These are phyloP conservation scores for Todiramphus saurophagus DNA, from an alignment of 2,113 vertebrate species.

Conservation along the genomic window DNA sequence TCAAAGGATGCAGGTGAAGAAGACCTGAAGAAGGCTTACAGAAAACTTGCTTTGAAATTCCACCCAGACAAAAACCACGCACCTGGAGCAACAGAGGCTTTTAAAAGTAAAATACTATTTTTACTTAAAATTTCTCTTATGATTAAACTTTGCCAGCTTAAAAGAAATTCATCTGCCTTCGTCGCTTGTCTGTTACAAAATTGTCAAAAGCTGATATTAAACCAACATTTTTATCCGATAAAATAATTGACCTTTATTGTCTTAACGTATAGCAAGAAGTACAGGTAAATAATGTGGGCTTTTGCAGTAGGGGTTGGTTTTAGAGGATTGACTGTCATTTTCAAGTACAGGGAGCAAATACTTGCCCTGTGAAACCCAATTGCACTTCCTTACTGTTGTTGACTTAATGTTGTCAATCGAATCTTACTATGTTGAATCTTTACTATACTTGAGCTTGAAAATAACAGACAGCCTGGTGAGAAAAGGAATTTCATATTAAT, in stretches of 20 bases:
- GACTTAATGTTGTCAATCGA: not conserved
- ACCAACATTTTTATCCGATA: not conserved
- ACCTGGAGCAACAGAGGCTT: slow-evolving; percentile 96
- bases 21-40: slow-evolving; percentile 96
- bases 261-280: not conserved
- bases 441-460: not conserved
- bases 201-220: not conserved
- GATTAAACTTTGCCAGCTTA: not conserved
- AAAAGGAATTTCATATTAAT: not conserved
- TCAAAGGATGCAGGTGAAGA: slow-evolving; percentile 92
- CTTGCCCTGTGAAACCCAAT: not conserved
- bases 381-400: not conserved
- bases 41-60: slow-evolving; percentile 95
- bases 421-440: not conserved
- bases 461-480: not conserved
- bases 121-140: not conserved
- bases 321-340: not conserved
- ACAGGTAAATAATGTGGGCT: not conserved
- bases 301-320: not conserved
- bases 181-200: not conserved
- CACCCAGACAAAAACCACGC: slow-evolving; percentile 98
- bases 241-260: not conserved
- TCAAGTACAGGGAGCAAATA: not conserved
- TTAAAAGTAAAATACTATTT: slow-evolving; percentile 87
- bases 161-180: not conserved